A percentile compares a stretch with the other conserved stretches of the same genome.
Evolutionary conservation across 2,113 vertebrate genomes (phyloP).

Genomic region (Plestiodon gilberti): DNA sequence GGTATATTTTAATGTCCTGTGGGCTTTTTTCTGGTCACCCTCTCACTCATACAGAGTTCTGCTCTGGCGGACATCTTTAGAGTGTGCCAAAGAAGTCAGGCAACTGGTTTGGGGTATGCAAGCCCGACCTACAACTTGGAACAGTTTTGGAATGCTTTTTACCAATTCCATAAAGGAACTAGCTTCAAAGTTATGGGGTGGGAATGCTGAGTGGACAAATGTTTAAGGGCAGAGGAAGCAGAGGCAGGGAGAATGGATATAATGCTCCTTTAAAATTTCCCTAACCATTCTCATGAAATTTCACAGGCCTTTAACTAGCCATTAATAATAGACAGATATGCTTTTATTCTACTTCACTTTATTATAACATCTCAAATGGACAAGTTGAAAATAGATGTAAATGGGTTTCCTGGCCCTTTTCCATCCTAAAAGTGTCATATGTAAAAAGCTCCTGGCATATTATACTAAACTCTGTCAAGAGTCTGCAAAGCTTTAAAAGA

Average conservation of each 20-base stretch:
- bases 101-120: background rate
- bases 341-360: constrained; percentile 1
- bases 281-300: background rate
- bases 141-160: background rate
- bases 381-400: constrained; percentile 19
- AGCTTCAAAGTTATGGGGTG: background rate
- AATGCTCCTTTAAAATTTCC: background rate
- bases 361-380: background rate
- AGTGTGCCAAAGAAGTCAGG: background rate
- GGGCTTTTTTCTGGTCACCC: too few relatives aligned
- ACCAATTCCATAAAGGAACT: background rate
- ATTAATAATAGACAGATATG: background rate
- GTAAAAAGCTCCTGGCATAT: background rate
- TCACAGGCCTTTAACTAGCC: background rate
- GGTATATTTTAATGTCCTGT: too few relatives aligned
- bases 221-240: background rate
- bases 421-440: background rate
- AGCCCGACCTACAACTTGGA: background rate
- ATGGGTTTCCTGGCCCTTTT: constrained; percentile 12
- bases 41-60: too few relatives aligned
- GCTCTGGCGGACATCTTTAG: background rate
- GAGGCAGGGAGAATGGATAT: background rate
- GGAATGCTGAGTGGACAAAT: background rate
- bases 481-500: background rate
- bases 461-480: background rate